These are phyloP conservation scores for Canis aureus DNA, from an alignment of 2,113 vertebrate genomes.

Conservation along the genomic window DNA sequence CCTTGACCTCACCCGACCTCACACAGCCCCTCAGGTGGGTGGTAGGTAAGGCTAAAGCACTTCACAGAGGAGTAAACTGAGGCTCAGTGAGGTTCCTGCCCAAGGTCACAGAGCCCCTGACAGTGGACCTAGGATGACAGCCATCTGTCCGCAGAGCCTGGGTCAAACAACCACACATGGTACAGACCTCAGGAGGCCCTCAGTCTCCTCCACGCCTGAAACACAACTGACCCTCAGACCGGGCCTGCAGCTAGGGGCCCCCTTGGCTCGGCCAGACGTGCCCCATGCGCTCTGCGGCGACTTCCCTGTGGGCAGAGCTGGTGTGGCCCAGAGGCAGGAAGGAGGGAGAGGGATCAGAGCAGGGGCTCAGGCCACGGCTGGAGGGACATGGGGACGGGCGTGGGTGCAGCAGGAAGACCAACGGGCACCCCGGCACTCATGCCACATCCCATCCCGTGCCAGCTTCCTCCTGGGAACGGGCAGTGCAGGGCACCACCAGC, in stretches of 20 bases:
- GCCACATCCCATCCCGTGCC: not conserved
- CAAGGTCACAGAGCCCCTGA: not conserved
- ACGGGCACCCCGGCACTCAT: too few relatives aligned
- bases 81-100: not conserved
- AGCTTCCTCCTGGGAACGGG: too few relatives aligned
- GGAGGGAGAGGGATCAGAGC: not conserved
- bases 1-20: not conserved
- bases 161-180: rapidly evolving
- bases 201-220: rapidly evolving
- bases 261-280: not conserved
- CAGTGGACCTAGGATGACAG: not conserved
- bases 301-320: not conserved
- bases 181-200: not conserved
- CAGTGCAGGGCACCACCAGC: rapidly evolving
- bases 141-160: not conserved
- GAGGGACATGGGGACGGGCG: not conserved
- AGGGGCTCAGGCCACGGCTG: not conserved
- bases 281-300: not conserved
- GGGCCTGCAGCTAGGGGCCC: not conserved
- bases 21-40: not conserved
- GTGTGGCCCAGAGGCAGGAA: not conserved
- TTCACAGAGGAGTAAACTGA: not conserved
- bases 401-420: not conserved
- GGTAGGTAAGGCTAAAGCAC: rapidly evolving
- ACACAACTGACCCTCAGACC: not conserved